Evolutionary conservation across 2,888 invertebrate species (phyloP), one percentile per base, ranked within the genome.

Genomic region (Ophion ventricosus): DNA sequence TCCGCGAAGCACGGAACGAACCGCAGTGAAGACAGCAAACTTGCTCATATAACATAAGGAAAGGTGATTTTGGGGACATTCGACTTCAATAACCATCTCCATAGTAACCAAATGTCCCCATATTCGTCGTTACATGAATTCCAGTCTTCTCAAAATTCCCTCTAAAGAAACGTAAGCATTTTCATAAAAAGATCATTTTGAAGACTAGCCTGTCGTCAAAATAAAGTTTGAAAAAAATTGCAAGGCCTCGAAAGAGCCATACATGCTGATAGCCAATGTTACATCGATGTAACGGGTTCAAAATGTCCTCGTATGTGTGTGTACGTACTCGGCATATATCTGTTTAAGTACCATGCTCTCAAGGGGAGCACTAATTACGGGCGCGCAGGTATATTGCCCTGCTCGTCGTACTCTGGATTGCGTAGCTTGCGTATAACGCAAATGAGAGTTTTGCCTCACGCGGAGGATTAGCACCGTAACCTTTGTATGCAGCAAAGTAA

Each of bases 351-450:
- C 40, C 35, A 54, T 35, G 57, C 64, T n/a, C n/a, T 17, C 80
- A 35, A 35, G 25, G 63, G 69, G 69, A 75, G 63, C 69, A 70
- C 74, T 81, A 81, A 81, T 81, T 81, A 81, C 63, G 75, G 29
- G 3, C 49, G 49, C 49, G 35, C 29, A 74, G 49, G 74, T 80
- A 73, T 64, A 56, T 17, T 17, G 49, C 17, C 49, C 56, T 56
- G 26, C 57, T 43, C 73, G 25, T 23, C 11, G 20, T 66, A 80
- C 57, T 69, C 67, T 67, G 25, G 43, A 64, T 67, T 74, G 63
- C 59, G 59, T 40, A 5, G 26, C 67, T 49, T 49, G 66, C 49
- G 25, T 73, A 29, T 57, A 80, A 80, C 61, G 59, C 80, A 54
- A 66, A 66, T 49, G 49, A 54, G 35, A 64, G 25, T 75, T 40